Evolutionary conservation across 2,888 invertebrate species (phyloP).

Genomic region (Eucera pruinosa): DNA sequence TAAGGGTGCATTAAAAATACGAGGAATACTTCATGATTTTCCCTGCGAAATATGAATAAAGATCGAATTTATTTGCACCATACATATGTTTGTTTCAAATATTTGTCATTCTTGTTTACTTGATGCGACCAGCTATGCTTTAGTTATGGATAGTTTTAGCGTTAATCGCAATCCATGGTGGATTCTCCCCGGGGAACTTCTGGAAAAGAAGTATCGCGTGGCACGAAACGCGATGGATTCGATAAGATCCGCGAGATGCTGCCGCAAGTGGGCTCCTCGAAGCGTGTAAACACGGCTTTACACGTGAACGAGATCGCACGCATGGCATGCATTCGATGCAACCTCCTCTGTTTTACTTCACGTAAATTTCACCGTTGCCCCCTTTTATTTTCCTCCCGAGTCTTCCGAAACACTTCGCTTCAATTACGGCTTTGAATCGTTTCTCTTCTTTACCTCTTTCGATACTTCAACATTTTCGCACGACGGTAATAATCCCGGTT

Average conservation of each 20-base stretch:
- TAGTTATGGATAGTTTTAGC: too few relatives aligned
- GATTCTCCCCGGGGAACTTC: slow-evolving; percentile 24
- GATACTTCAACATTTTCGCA: too few relatives aligned
- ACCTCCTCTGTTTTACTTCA: slow-evolving; percentile 47
- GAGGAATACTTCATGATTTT: too few relatives aligned
- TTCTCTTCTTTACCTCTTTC: too few relatives aligned
- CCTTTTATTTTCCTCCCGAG: slow-evolving; percentile 54
- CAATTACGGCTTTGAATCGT: background rate
- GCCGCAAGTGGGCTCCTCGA: slow-evolving; percentile 66
- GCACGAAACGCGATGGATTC: slow-evolving; percentile 52
- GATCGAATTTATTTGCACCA: too few relatives aligned
- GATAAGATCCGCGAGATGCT: slow-evolving; percentile 69
- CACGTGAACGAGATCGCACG: slow-evolving; percentile 72
- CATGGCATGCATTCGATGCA: slow-evolving; percentile 41
- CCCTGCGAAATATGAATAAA: too few relatives aligned
- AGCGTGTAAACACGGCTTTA: slow-evolving; percentile 78
- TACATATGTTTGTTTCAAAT: too few relatives aligned
- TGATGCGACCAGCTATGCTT: too few relatives aligned
- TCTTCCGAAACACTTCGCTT: slow-evolving; percentile 40
- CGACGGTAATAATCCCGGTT: too few relatives aligned
- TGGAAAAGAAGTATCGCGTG: slow-evolving; percentile 40
- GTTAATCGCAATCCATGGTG: background rate
- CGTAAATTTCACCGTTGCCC: slow-evolving; percentile 59
- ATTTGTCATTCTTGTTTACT: too few relatives aligned
- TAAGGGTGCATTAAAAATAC: too few relatives aligned